Base-by-base conservation (phyloP, 2,797 vertebrate genomes). In the Cirrhinus molitorella region DNA sequence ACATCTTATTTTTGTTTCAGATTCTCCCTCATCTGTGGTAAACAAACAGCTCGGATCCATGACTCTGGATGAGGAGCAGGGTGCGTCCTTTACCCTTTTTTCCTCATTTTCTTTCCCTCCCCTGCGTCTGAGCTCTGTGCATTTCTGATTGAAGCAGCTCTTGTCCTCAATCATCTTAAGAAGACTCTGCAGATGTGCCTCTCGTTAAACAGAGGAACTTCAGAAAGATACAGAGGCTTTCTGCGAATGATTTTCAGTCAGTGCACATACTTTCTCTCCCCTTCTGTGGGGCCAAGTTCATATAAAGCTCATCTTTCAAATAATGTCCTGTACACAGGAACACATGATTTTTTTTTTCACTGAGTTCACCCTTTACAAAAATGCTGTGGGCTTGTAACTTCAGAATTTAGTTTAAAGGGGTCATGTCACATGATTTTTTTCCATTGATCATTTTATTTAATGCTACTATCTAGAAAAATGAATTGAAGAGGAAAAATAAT, bases 41-140 rank as follows among this genome's bases (percentile, higher is more conserved):
- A 98, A 98, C 97, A 98, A 97, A 97, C 97, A 98, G 95, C 97
- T 99, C 93, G 97, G 97, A 97, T 97, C 97, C 96, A 97, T 98
- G 97, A 97, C 96, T 94, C 97, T 99, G 93, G 97, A 98, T 91
- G 97, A 98, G 95, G 96, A 96, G 94, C 96, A 96, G 96, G 98
- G 97, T 99, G 97, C 96, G 97, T 96, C 94, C 85, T 67, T 90
- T 92, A 68, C 66, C 76, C 79, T 71, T 87, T 65, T 34, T 80
- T 77, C 40, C 66, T 28, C 40, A 43, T 70, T 51, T 70, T 81
- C 17, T 70, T 72, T 65, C 25, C 13, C 14, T 51, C 63, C 34
- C n/a, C 65, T 79, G 51, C 72, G 11, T 45, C n/a, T 68, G 34
- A 78, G 75, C 28, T 63, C 59, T 47, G 73, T 55, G 40, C 16